These are phyloP conservation scores for Helicoverpa zea DNA, from an alignment of 1,140 invertebrate species.

Conservation along the genomic window DNA sequence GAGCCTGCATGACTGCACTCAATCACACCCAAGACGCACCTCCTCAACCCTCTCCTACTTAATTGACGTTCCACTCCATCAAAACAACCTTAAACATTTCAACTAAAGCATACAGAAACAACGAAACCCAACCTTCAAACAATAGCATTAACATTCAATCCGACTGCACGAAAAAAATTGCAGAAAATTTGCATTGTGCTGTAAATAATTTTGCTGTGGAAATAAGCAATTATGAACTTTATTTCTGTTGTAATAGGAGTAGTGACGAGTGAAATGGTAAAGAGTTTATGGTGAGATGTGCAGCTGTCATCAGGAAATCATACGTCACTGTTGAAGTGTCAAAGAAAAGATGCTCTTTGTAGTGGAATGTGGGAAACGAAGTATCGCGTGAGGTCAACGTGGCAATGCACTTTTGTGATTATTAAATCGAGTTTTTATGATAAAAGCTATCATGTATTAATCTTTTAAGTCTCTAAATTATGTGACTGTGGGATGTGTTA, in stretches of 20 bases:
- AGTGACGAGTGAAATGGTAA: not conserved
- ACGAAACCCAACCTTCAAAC: slow-evolving; percentile 25
- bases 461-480: slow-evolving; percentile 24
- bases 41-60: slow-evolving; percentile 76
- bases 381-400: slow-evolving; percentile 35
- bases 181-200: slow-evolving; percentile 52
- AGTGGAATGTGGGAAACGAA: slow-evolving; percentile 51
- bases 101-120: slow-evolving; percentile 20
- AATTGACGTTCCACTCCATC: slow-evolving; percentile 84
- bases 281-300: slow-evolving; percentile 55
- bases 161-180: slow-evolving; percentile 57
- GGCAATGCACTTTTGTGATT: slow-evolving; percentile 39
- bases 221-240: slow-evolving; percentile 44
- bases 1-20: slow-evolving; percentile 83
- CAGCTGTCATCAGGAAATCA: slow-evolving; percentile 73
- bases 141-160: slow-evolving; percentile 49
- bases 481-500: not conserved
- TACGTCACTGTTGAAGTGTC: slow-evolving; percentile 69
- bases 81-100: slow-evolving; percentile 77
- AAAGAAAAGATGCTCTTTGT: slow-evolving; percentile 64
- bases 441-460: not conserved
- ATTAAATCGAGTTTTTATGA: slow-evolving; percentile 20
- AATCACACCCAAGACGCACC: slow-evolving; percentile 76
- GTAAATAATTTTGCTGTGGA: slow-evolving; percentile 35
- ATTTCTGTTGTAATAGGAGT: slow-evolving; percentile 46